Percentiles rank a stretch among this genome's conserved stretches.
Conservation (phyloP, 1,140 invertebrate genomes). For the Linepithema humile region DNA sequence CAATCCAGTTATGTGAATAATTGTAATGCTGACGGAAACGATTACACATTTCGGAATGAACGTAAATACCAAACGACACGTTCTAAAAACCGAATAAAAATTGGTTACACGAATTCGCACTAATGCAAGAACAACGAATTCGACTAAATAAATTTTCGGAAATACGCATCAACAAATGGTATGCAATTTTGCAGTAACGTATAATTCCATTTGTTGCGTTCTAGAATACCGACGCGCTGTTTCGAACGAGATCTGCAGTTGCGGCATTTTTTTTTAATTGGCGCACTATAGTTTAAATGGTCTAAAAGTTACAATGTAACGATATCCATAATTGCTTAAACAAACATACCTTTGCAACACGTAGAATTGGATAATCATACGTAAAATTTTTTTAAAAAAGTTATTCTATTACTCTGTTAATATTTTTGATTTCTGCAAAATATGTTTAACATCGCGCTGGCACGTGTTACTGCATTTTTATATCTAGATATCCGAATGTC, state of each 20-base stretch:
- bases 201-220: conserved; percentile 47
- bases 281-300: conserved; percentile 15
- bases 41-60: conserved; percentile 25
- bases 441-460: background rate
- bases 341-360: background rate
- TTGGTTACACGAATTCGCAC: conserved; percentile 20
- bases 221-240: conserved; percentile 40
- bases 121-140: conserved; percentile 24
- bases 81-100: conserved; percentile 28
- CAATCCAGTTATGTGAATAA: conserved; percentile 41
- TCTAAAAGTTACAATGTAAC: conserved; percentile 21
- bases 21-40: conserved; percentile 11
- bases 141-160: conserved; percentile 46
- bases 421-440: conserved; percentile 7
- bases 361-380: conserved; percentile 18
- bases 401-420: conserved; percentile 7
- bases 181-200: conserved; percentile 45
- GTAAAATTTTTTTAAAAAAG: conserved; percentile 3
- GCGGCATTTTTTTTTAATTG: conserved; percentile 42
- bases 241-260: conserved; percentile 16
- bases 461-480: background rate
- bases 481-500: background rate
- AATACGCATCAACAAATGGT: conserved; percentile 46
- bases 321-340: conserved; percentile 41
- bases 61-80: conserved; percentile 22